Percentiles rank a stretch among this genome's conserved stretches.
These are phyloP conservation scores for Hyaena hyaena DNA, from an alignment of 2,113 vertebrate genomes.

Conservation along the genomic window DNA sequence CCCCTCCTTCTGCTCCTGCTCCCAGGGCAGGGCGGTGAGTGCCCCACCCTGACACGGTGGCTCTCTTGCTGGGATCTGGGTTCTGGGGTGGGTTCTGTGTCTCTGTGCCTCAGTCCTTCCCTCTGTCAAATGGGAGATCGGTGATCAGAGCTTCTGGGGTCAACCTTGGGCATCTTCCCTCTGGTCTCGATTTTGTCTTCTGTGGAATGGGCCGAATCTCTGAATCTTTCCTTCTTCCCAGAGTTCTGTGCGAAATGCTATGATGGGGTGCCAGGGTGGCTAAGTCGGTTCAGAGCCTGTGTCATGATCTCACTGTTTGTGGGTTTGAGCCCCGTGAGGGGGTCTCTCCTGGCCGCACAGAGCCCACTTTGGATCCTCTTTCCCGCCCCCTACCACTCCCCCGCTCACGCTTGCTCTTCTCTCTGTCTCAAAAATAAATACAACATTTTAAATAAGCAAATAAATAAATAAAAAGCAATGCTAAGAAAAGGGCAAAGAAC, in stretches of 20 bases:
- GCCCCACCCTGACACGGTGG: fast-evolving
- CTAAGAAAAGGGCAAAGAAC: background rate
- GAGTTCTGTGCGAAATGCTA: background rate
- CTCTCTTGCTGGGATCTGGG: too few species aligned
- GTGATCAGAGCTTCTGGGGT: background rate
- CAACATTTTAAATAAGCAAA: background rate
- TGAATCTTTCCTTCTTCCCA: background rate
- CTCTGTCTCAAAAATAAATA: background rate
- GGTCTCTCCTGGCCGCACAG: background rate
- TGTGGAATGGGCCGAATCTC: background rate
- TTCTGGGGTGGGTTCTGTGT: background rate
- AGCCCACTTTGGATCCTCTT: background rate
- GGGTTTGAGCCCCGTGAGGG: background rate
- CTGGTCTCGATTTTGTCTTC: background rate
- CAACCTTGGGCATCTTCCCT: background rate
- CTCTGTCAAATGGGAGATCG: background rate
- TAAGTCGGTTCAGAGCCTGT: fast-evolving
- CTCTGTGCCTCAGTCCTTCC: background rate
- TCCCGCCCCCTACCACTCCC: background rate
- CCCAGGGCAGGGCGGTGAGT: constrained; percentile 23
- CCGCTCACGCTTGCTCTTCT: background rate
- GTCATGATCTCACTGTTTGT: background rate
- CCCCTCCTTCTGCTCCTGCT: constrained; percentile 2
- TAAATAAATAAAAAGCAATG: background rate
- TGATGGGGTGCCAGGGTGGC: background rate